Evolutionary conservation across 2,113 vertebrate species (phyloP).

Genomic region (Eurypyga helias): DNA sequence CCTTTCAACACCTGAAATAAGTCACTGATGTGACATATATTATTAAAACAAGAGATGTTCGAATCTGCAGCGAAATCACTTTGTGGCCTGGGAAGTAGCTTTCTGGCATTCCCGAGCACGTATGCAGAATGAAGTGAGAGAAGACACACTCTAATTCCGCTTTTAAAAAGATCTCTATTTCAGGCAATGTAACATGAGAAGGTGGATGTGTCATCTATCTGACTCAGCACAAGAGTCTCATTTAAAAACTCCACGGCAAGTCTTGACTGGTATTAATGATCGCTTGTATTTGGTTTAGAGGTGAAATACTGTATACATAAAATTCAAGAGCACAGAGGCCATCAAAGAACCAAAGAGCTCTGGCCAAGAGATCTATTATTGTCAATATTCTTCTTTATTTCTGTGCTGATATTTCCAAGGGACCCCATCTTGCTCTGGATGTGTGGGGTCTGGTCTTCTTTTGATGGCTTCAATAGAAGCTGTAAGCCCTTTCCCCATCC

Average conservation of each 20-base stretch:
- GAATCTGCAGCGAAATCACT: background rate
- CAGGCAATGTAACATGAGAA: slow-evolving; percentile 6
- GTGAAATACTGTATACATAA: background rate
- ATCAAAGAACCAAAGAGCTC: background rate
- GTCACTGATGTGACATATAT: background rate
- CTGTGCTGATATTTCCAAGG: background rate
- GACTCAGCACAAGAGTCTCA: slow-evolving; percentile 55
- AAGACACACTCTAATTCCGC: background rate
- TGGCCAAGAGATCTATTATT: background rate
- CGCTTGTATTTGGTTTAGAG: background rate
- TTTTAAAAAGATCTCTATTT: slow-evolving; percentile 34
- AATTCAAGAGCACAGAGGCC: background rate
- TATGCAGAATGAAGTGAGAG: background rate
- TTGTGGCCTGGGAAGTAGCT: background rate
- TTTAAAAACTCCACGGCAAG: background rate
- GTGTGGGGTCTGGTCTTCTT: background rate
- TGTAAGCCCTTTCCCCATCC: background rate
- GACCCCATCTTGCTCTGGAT: background rate
- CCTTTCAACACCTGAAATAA: background rate
- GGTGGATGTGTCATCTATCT: slow-evolving; percentile 14
- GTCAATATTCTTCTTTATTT: background rate
- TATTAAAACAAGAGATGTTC: slow-evolving; percentile 19
- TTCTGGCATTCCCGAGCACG: background rate
- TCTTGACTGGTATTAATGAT: slow-evolving; percentile 13
- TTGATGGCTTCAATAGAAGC: background rate